Base-by-base conservation (phyloP, 2,113 vertebrate genomes). In the Heteronetta atricapilla region DNA sequence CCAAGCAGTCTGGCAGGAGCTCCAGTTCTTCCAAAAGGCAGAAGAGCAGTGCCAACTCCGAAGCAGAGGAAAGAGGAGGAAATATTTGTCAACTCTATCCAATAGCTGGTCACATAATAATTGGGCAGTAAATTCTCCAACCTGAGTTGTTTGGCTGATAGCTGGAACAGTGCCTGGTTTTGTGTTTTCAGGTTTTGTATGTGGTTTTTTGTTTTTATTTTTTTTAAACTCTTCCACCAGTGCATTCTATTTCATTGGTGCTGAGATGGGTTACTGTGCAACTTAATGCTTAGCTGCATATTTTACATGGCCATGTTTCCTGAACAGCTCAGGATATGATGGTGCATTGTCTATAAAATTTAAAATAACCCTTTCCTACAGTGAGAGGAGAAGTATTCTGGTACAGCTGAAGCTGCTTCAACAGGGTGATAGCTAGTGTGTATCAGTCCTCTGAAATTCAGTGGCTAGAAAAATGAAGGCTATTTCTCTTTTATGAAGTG, bases 1-100 rank as follows among this genome's bases (percentile, higher is more conserved):
- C 96, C 94, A 97, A 97, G 92, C 92, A 91, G 76, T 91, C 77
- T 97, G 96, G 95, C 93, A 97, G 95, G 90, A 88, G 38, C 88
- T 97, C 42, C 56, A 66, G 44, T 23, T 77, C 92, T 76, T 97
- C 97, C 86, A 80, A 95, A 97, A 95, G 58, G 95, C 94, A 75
- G 42, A 46, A 91, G 44, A 86, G 22, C 67, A 20, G 67, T 94
- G 91, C 96, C 83, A 97, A 56, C 38, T 70, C 62, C 70, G 70
- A 82, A 91, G 93, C 86, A 85, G 86, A 92, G 80, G 88, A 86
- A 50, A 91, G 66, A 3, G 4, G 83, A 91, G 84, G 88, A 95
- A 97, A 91, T 96, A 95, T 90, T 92, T 89, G 66, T 81, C 94
- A 95, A 78, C 69, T 95, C 74, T 92, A 17, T 92, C 90, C 73